These are phyloP conservation scores for Volucella inflata DNA, from an alignment of 2,888 invertebrate species.

Conservation along the genomic window DNA sequence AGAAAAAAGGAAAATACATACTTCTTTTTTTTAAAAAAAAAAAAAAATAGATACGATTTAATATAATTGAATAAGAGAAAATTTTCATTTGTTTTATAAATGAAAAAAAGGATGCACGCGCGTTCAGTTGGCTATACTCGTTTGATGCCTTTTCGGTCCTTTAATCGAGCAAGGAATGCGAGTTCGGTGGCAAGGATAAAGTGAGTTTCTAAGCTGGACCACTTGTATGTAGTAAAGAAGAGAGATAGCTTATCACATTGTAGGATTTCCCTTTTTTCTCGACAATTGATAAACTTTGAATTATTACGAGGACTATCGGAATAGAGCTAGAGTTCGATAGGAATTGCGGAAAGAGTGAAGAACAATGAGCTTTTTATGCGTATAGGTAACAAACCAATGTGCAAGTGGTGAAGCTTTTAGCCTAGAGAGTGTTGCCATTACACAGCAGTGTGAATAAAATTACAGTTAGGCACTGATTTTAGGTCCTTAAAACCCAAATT, in stretches of 20 bases:
- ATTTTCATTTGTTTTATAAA: constrained; percentile 51
- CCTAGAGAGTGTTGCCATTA: constrained; percentile 34
- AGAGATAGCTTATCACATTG: constrained; percentile 47
- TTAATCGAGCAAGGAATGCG: constrained; percentile 52
- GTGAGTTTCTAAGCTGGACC: constrained; percentile 32
- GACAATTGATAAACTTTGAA: constrained; percentile 49
- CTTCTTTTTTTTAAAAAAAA: background rate
- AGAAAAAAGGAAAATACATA: constrained; percentile 23
- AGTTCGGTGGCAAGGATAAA: constrained; percentile 47
- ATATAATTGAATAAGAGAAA: constrained; percentile 29
- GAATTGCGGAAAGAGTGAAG: constrained; percentile 16
- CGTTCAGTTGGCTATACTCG: constrained; percentile 51
- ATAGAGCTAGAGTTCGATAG: constrained; percentile 17
- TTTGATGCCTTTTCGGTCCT: constrained; percentile 53
- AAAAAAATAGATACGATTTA: constrained; percentile 26
- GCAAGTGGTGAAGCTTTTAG: constrained; percentile 30
- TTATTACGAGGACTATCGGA: constrained; percentile 36
- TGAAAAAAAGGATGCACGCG: constrained; percentile 51
- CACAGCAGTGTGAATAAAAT: no score
- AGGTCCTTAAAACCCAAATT: no score
- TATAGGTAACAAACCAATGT: constrained; percentile 9
- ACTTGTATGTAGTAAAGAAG: constrained; percentile 47
- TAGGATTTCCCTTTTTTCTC: constrained; percentile 23
- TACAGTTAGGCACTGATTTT: no score
- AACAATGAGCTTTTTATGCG: constrained; percentile 50